Evolutionary conservation across 2,888 invertebrate genomes (phyloP).

Genomic region (Clistopyga incitator): DNA sequence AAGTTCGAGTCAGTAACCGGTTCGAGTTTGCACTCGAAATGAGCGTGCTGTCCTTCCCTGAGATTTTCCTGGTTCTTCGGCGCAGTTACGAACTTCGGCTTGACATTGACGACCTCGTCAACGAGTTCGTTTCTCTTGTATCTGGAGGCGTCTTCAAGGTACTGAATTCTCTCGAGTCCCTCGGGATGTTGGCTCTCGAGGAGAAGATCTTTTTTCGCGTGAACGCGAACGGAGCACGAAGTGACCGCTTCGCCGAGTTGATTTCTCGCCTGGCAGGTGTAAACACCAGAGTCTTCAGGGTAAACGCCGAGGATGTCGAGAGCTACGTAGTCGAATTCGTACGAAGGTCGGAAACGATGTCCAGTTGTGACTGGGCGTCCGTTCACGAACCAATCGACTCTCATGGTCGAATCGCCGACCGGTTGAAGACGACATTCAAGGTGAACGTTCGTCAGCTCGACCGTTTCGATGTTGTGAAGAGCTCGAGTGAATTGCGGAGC

Average conservation of each 20-base stretch:
- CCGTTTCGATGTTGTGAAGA: conserved; percentile 94
- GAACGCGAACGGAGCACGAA: conserved; percentile 94
- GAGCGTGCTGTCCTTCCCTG: conserved; percentile 95
- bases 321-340: conserved; percentile 98
- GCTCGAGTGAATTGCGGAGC: conserved; percentile 95
- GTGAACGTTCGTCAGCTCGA: conserved; percentile 96
- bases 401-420: conserved; percentile 96
- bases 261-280: conserved; percentile 97
- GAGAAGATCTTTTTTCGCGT: conserved; percentile 94
- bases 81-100: conserved; percentile 93
- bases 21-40: conserved; percentile 98
- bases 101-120: conserved; percentile 93
- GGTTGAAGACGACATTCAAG: conserved; percentile 96
- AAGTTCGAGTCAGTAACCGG: conserved; percentile 98
- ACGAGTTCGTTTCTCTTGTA: conserved; percentile 93
- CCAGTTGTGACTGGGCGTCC: conserved; percentile 96
- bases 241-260: conserved; percentile 97
- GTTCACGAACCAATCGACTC: conserved; percentile 98
- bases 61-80: conserved; percentile 95
- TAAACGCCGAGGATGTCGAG: conserved; percentile 98
- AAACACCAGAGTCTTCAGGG: conserved; percentile 98
- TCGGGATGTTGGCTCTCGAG: conserved; percentile 96
- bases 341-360: conserved; percentile 97
- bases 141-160: conserved; percentile 94
- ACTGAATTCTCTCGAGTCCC: conserved; percentile 96